Evolutionary conservation across 2,113 vertebrate genomes (phyloP).

Genomic region (Nibea coibor): DNA sequence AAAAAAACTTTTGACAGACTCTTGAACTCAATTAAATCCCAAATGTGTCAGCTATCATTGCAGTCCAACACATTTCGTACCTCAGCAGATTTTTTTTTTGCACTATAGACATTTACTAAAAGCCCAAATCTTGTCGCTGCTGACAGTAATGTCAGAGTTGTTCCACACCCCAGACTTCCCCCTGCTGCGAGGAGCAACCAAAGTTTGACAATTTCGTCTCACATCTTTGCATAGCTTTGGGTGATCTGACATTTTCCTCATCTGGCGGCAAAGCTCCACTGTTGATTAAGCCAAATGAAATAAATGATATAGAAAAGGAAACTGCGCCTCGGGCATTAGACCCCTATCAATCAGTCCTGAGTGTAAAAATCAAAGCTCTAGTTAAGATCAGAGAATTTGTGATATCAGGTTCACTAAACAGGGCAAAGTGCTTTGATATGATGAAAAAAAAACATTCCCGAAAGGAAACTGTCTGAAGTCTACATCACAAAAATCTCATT

Average conservation of each 20-base stretch:
- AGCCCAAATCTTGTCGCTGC: constrained; percentile 1
- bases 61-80: not conserved
- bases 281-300: not conserved
- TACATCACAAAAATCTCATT: not conserved
- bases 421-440: not conserved
- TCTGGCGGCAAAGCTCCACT: not conserved
- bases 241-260: not conserved
- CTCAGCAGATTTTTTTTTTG: not conserved
- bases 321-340: not conserved
- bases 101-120: not conserved
- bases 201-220: not conserved
- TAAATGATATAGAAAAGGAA: not conserved
- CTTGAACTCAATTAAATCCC: constrained; percentile 5
- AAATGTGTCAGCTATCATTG: not conserved
- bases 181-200: constrained; percentile 9
- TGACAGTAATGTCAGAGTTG: constrained; percentile 20
- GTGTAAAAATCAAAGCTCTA: not conserved
- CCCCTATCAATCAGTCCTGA: not conserved
- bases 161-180: not conserved
- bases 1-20: not conserved
- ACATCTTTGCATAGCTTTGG: not conserved
- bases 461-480: not conserved
- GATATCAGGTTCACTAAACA: not conserved
- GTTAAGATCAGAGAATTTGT: not conserved
- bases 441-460: not conserved